A percentile compares a stretch with the other conserved stretches of the same genome.
phyloP scores from a whole-genome alignment of 64 coral and sea anemone species.

The Cladopsammia gracilis region DNA sequence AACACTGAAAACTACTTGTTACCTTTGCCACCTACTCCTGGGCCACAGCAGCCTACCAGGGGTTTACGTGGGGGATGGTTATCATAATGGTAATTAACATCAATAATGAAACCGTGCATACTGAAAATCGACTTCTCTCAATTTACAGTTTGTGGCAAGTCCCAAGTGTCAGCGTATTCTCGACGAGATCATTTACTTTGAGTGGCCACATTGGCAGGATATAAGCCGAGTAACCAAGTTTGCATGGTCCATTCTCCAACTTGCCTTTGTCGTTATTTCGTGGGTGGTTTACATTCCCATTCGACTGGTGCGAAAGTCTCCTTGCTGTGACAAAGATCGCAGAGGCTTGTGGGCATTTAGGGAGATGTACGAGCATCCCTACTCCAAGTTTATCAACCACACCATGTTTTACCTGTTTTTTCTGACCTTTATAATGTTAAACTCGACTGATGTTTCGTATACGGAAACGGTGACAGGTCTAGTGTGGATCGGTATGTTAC shows the following conservation, averaged over 20 bases:
- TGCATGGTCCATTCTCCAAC: neutral
- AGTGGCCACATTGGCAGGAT: neutral
- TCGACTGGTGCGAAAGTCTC: neutral
- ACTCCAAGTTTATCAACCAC: constrained; percentile 66
- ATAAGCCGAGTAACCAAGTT: neutral
- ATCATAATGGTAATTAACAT: too few species aligned
- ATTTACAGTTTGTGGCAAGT: constrained; percentile 32
- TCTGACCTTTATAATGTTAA: neutral
- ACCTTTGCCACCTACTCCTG: too few species aligned
- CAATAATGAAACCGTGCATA: too few species aligned
- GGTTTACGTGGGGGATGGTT: too few species aligned
- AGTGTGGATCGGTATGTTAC: neutral
- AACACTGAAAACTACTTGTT: too few species aligned
- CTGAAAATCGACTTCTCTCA: too few species aligned
- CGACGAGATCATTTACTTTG: constrained; percentile 18
- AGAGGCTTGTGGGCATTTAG: neutral
- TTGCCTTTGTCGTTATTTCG: neutral
- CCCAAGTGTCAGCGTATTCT: constrained; percentile 4
- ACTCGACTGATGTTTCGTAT: constrained; percentile 6
- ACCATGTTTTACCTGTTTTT: constrained; percentile 28
- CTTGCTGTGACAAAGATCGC: neutral
- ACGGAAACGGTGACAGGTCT: neutral
- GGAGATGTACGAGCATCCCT: constrained; percentile 24
- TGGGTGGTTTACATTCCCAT: neutral
- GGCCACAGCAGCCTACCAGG: too few species aligned